Evolutionary conservation across 2,797 vertebrate genomes (phyloP), one percentile per base, ranked within the genome.

Genomic region (Chaunax sp.): DNA sequence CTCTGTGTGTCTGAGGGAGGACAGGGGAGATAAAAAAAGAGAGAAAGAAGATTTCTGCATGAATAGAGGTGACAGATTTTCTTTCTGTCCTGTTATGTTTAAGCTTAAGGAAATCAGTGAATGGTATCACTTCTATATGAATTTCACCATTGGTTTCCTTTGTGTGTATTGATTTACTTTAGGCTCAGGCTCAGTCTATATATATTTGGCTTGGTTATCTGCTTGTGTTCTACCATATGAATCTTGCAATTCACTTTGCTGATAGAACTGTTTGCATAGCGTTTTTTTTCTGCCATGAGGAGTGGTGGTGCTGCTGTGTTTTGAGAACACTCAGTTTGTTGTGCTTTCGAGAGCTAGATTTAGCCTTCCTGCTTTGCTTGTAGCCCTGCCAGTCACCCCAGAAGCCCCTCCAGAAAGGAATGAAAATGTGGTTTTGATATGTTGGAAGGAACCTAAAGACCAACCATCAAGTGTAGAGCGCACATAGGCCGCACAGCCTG

Each of bases 351-450:
- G 80, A 80, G 85, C 80, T 88, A 70, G 87, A 92, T 91, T 86
- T 90, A 87, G 85, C 70, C 82, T 89, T 88, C 81, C 84, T 92
- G 92, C 87, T 92, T 90, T 86, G 67, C 75, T 90, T 91, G 90
- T 92, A 80, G 16, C 38, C 64, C 46, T 78, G 87, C 89, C 90
- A 92, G 83, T 73, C 71, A 63, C 53, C 79, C 76, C 59, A 60
- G 69, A 75, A 83, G 64, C 70, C 87, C 84, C 80, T 30, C 76
- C 71, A 79, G 63, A 65, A 83, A 73, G 81, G 69, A 85, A 82
- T 78, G 64, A 81, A 87, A 90, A 87, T 86, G 78, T 80, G 72
- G 38, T 84, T 63, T 72, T 77, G 70, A 81, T 83, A 83, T 81
- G 57, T 46, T 56, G 20, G 30, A 37, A 64, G 52, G 49, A 52